These are phyloP conservation scores for Diplazon laetatorius DNA, from an alignment of 2,888 invertebrate genomes.

Conservation along the genomic window DNA sequence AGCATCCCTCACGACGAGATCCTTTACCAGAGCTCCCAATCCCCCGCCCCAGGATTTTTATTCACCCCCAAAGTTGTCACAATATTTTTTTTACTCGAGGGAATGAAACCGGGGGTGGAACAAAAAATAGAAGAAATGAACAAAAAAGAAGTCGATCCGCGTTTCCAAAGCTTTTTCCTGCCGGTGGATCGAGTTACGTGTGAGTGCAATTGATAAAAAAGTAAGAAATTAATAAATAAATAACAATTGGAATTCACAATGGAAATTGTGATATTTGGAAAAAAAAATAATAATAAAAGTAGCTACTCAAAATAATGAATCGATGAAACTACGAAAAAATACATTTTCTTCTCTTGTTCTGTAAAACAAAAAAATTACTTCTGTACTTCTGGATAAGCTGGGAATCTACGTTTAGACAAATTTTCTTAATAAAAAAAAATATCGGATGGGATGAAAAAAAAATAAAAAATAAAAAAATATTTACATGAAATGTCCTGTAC, in stretches of 20 bases:
- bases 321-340: no score
- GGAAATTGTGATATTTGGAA: no score
- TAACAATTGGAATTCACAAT: no score
- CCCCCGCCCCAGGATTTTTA: slow-evolving; percentile 50
- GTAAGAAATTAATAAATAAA: no score
- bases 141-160: no score
- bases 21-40: slow-evolving; percentile 14
- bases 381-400: no score
- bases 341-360: no score
- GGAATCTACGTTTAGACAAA: not conserved
- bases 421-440: not conserved
- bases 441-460: not conserved
- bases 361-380: no score
- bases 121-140: not conserved
- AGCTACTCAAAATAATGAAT: no score
- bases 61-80: no score
- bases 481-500: not conserved
- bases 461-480: not conserved
- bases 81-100: slow-evolving; percentile 73
- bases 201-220: no score
- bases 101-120: not conserved
- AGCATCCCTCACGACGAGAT: slow-evolving; percentile 50
- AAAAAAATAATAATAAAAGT: no score
- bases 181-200: not conserved
- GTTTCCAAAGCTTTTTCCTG: slow-evolving; percentile 58